Evolutionary conservation across 2,797 vertebrate species (phyloP), one percentile per base, ranked within the genome.

Genomic region (Ispidina picta): DNA sequence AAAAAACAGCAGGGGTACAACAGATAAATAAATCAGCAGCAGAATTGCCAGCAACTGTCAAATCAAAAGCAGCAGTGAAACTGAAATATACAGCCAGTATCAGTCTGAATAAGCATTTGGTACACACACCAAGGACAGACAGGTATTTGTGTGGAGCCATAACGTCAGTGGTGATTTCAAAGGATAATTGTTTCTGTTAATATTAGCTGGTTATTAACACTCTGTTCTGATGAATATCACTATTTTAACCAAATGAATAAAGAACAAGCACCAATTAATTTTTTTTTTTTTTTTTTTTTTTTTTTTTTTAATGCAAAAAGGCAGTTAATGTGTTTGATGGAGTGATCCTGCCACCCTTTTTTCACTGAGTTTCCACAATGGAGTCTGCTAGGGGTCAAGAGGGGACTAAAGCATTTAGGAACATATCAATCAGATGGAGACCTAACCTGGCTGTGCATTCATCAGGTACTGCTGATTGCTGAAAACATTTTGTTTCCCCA

Each of bases 11-110:
- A 73, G 78, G 88, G 49, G 29, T 77, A 21, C 65, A 94, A 48
- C 31, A 65, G 73, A 84, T 60, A 82, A 94, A 59, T 90, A 94
- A 96, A 93, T 85, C 77, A 80, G 91, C 56, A 83, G 64, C 77
- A 75, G 73, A 88, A 93, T 59, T 94, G 51, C 89, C 86, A 93
- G 62, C 79, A 93, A 70, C 74, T 90, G 75, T 95, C 94, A 95
- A 92, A 94, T 86, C 74, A 83, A 88, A 94, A 92, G 43, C 48
- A 73, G 44, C 23, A 75, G 29, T 83, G 59, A 58, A 73, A 19
- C 51, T 83, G 75, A 94, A 95, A 56, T 76, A 66, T 37, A 52
- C n/a, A 88, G 83, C 21, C 54, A 74, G 51, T 71, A 84, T 77
- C 77, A 48, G 68, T 58, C 80, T 76, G 74, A 89, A 79, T 73